Percentiles rank a stretch among this genome's conserved stretches.
Conservation (phyloP, 2,113 vertebrate genomes). For the Ivindomyrus marchei region DNA sequence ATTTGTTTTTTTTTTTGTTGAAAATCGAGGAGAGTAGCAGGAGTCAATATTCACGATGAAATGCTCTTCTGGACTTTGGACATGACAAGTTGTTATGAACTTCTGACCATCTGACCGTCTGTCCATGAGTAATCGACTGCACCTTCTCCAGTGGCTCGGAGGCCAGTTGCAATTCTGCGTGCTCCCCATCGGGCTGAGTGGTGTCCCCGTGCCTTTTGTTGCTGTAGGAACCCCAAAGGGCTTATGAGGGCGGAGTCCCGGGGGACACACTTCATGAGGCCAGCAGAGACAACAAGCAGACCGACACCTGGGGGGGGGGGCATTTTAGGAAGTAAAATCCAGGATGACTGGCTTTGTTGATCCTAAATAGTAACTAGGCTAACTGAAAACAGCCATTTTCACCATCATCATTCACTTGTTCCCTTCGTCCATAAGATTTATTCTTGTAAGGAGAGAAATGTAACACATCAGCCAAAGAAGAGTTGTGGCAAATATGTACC, state of each 20-base stretch:
- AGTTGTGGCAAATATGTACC: background rate
- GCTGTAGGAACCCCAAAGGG: background rate
- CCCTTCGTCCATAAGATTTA: background rate
- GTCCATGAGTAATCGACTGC: slow-evolving; percentile 25
- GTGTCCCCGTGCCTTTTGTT: background rate
- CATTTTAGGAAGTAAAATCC: background rate
- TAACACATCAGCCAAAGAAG: slow-evolving; percentile 7
- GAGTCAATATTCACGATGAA: slow-evolving; percentile 36
- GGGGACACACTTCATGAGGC: background rate
- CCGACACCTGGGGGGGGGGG: background rate
- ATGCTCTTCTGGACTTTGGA: slow-evolving; percentile 37
- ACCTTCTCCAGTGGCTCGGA: slow-evolving; percentile 14
- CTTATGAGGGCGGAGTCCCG: background rate
- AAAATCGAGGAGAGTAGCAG: background rate
- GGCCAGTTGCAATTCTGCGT: background rate
- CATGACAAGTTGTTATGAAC: slow-evolving; percentile 23
- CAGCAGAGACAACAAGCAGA: background rate
- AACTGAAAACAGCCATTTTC: background rate
- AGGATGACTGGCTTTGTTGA: background rate
- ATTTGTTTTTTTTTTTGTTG: slow-evolving; percentile 13
- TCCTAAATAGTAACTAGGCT: background rate
- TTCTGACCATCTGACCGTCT: slow-evolving; percentile 21
- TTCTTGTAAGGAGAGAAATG: background rate
- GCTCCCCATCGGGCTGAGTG: background rate
- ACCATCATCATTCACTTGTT: background rate